Evolutionary conservation across 1,140 invertebrate genomes (phyloP).

Genomic region (Atta cephalotes): DNA sequence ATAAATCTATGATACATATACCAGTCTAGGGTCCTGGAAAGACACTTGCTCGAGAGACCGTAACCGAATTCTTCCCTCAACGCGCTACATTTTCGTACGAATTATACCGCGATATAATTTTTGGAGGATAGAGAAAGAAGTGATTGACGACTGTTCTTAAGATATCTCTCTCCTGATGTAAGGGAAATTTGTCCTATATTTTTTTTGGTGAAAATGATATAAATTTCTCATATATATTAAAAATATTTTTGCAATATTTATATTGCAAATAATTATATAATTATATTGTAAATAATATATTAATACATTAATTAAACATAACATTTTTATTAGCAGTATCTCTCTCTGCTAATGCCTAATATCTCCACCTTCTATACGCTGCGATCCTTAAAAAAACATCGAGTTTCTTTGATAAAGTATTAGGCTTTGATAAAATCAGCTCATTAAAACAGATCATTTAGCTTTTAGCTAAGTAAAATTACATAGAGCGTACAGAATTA

Average conservation of each 20-base stretch:
- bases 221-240: background rate
- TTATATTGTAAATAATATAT: background rate
- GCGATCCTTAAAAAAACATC: background rate
- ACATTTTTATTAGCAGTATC: background rate
- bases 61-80: conserved; percentile 11
- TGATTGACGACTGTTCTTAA: background rate
- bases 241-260: background rate
- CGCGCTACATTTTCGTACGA: background rate
- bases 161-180: background rate
- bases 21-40: background rate
- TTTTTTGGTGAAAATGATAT: background rate
- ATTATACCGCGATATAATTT: conserved; percentile 23
- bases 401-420: background rate
- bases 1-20: conserved; percentile 72
- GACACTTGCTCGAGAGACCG: conserved; percentile 24
- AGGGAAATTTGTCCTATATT: background rate
- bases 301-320: background rate
- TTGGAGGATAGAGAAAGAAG: background rate
- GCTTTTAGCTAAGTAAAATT: background rate
- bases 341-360: background rate
- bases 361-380: background rate
- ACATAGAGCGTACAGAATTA: background rate
- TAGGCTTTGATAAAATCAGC: background rate
- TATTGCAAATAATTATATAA: background rate
- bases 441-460: conserved; percentile 31